A percentile compares a stretch with the other conserved stretches of the same genome.
Evolutionary conservation across 2,797 vertebrate genomes (phyloP).

Genomic region (Basileuterus tristriatus): DNA sequence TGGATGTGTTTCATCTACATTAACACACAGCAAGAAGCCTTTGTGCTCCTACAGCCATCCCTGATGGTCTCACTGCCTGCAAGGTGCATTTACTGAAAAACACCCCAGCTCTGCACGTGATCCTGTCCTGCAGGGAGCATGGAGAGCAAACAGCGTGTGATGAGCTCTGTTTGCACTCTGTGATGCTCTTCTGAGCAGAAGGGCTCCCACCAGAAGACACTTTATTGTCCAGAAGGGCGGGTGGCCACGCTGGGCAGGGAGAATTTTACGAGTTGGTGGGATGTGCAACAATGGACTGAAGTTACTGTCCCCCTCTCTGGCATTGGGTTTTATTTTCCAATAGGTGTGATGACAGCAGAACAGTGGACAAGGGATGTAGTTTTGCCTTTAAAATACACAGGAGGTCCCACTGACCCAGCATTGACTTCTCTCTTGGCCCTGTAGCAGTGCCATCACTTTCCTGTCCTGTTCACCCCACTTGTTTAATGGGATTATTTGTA

Average conservation of each 20-base stretch:
- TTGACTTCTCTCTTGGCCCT: not conserved
- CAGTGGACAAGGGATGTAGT: not conserved
- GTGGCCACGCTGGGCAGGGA: not conserved
- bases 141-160: not conserved
- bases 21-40: not conserved
- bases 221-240: not conserved
- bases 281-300: not conserved
- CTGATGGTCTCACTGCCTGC: not conserved
- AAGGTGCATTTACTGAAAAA: not conserved
- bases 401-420: accelerated
- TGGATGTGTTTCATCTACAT: not conserved
- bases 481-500: not conserved
- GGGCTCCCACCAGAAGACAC: not conserved
- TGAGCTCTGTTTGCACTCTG: not conserved
- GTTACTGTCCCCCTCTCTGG: not conserved
- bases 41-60: not conserved
- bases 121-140: not conserved
- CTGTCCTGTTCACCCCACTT: not conserved
- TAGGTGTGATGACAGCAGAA: not conserved
- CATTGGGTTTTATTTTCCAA: not conserved
- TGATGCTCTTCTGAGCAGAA: not conserved
- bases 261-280: not conserved
- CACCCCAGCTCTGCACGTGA: not conserved
- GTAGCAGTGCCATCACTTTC: accelerated
- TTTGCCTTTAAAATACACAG: not conserved